Base-by-base conservation (phyloP, 2,797 vertebrate genomes). In the Oreochromis grahami region DNA sequence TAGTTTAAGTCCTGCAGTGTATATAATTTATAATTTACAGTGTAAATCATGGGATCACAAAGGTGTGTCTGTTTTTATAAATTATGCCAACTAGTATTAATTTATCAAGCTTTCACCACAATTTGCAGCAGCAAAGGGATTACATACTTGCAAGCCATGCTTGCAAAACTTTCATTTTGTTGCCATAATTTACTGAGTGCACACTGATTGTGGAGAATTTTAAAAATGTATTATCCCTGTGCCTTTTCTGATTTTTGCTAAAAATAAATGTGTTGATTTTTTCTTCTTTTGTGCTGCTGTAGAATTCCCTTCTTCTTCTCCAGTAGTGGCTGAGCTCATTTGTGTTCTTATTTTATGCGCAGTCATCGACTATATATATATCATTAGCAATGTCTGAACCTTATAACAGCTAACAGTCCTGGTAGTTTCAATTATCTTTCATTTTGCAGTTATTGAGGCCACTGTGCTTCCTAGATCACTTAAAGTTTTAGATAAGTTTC, bases 301-400 rank as follows among this genome's bases (percentile, higher is more conserved):
- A 65, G n/a, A 41, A 21, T 0, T 65, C 36, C 41, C 32, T n/a
- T 7, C 36, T 38, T 63, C 34, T 38, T 38, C 34, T 63, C 19
- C 60, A 5, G 4, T 7, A 63, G 17, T 63, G 17, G 32, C 32
- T 7, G 58, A 36, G 11, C 34, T 65, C 1, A 65, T 41, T 8
- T 2, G n/a, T 13, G 36, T 65, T 38, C 11, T 7, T 21, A 0
- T 65, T 65, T 65, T 38, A 65, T 65, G 3, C 4, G 24, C 24
- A 26, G 24, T 1, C 24, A 26, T 26, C 24, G 24, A 26, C 24
- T 26, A 13, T 43, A 43, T 43, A 6, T 43, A 52, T 60, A 0
- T 32, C 5, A n/a, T 36, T n/a, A 7, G 10, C 19, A 38, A 36
- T 36, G 17, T n/a, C 6, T 36, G 58, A 63, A 36, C 32, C 58